Evolutionary conservation across 35 echinoderm and acorn worm species (phyloP).

Genomic region (Apostichopus parvimensis): DNA sequence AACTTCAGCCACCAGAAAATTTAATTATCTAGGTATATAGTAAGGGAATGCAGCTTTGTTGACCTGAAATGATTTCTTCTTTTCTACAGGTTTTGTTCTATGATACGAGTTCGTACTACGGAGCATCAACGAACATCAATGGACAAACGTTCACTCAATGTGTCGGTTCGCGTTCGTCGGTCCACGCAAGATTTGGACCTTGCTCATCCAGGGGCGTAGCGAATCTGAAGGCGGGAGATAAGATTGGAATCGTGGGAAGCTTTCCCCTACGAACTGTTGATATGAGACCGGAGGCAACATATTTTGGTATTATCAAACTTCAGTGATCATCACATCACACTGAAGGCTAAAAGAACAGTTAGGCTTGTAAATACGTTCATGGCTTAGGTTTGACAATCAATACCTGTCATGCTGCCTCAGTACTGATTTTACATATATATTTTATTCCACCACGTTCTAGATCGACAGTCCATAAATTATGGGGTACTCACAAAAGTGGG

Average conservation of each 20-base stretch:
- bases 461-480: too few relatives aligned
- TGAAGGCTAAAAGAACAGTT: too few relatives aligned
- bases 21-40: too few relatives aligned
- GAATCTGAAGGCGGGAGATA: conserved; percentile 62
- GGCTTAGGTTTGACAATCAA: too few relatives aligned
- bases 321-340: conserved; percentile 9
- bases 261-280: conserved; percentile 73
- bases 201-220: conserved; percentile 73
- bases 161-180: conserved; percentile 61
- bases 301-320: conserved; percentile 96
- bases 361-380: too few relatives aligned
- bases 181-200: conserved; percentile 72
- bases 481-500: too few relatives aligned
- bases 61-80: background rate
- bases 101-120: conserved; percentile 79
- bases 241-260: conserved; percentile 72
- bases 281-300: conserved; percentile 78
- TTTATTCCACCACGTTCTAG: too few relatives aligned
- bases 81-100: conserved; percentile 79
- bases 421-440: too few relatives aligned
- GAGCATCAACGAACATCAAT: conserved; percentile 83
- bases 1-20: too few relatives aligned
- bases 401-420: too few relatives aligned
- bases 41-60: background rate
- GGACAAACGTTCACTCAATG: conserved; percentile 73